Percentiles rank a stretch among this genome's conserved stretches.
Conservation (phyloP, 2,797 vertebrate species). For the Cyprinella venusta region DNA sequence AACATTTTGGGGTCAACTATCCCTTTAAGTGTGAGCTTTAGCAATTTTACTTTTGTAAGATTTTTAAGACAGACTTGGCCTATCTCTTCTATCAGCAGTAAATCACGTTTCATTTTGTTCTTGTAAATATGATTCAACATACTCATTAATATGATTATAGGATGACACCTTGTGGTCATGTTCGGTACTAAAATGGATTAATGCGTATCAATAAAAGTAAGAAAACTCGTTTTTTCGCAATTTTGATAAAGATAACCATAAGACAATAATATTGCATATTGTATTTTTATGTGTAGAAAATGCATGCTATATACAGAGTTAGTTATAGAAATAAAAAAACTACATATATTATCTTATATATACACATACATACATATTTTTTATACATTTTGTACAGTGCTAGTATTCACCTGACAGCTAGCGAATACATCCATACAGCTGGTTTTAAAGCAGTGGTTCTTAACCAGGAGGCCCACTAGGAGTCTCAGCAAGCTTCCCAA, state of each 20-base stretch:
- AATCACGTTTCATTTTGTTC: not conserved
- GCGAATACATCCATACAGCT: not conserved
- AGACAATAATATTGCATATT: not conserved
- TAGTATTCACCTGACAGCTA: constrained; percentile 10
- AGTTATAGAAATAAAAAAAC: constrained; percentile 28
- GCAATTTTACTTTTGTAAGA: not conserved
- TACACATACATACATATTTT: constrained; percentile 35
- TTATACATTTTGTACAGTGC: constrained; percentile 58
- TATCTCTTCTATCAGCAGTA: not conserved
- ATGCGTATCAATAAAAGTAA: not conserved
- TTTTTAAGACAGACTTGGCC: no score
- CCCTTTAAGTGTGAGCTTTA: not conserved
- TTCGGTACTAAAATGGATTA: not conserved
- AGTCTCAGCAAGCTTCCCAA: no score
- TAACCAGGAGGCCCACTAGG: not conserved
- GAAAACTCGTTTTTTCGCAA: not conserved
- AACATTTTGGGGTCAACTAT: not conserved
- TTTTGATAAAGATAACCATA: not conserved
- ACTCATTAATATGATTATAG: not conserved
- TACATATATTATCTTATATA: constrained; percentile 44
- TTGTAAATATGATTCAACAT: not conserved
- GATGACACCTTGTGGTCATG: constrained; percentile 19
- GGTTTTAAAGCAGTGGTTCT: constrained; percentile 16
- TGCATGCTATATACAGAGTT: constrained; percentile 44
- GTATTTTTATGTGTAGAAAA: constrained; percentile 38